These are phyloP conservation scores for Coptodon bakossiorum DNA, from an alignment of 2,113 vertebrate species.

Conservation along the genomic window DNA sequence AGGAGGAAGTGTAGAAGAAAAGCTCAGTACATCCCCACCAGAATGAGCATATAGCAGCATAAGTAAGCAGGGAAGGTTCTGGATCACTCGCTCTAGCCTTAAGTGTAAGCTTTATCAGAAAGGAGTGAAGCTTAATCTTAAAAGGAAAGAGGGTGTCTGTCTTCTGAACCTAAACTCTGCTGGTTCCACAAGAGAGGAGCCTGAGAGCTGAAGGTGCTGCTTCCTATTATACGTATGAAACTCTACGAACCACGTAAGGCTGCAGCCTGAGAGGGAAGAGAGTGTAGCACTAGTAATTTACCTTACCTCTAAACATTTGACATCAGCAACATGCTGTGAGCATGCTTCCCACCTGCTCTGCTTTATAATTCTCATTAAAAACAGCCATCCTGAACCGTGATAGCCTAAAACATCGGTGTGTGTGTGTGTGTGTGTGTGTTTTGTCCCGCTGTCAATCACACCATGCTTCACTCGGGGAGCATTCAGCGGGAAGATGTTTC, in stretches of 20 bases:
- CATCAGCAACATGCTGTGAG: neutral
- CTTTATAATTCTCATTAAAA: neutral
- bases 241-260: neutral
- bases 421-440: neutral
- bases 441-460: neutral
- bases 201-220: neutral
- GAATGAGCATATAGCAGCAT: neutral
- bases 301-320: neutral
- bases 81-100: neutral
- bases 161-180: neutral
- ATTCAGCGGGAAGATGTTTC: neutral
- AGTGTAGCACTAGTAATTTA: neutral
- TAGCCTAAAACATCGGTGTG: neutral
- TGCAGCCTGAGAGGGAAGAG: neutral
- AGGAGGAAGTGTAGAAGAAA: neutral
- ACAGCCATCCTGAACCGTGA: neutral
- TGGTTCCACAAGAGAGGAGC: neutral
- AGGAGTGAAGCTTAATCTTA: neutral
- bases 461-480: neutral
- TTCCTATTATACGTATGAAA: neutral
- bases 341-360: neutral
- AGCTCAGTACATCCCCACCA: neutral
- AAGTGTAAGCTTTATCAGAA: neutral
- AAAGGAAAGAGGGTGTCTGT: neutral
- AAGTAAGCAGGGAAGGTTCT: neutral